phyloP scores from a whole-genome alignment of 2,888 invertebrate genomes.

The Drosophila nr. perissopoda region DNA sequence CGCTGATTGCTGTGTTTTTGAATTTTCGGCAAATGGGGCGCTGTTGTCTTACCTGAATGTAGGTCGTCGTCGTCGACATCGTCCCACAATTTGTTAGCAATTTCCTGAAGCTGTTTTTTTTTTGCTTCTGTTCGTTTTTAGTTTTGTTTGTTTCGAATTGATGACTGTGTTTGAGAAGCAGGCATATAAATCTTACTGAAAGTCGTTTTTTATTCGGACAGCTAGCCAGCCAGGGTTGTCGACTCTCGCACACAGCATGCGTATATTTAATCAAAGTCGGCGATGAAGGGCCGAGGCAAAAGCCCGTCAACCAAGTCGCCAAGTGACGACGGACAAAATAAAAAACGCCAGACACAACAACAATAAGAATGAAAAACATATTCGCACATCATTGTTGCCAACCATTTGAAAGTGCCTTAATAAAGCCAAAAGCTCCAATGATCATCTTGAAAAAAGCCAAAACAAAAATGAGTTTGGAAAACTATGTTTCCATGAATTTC shows the following conservation, averaged over 20 bases:
- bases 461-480: background rate
- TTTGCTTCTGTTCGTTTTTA: background rate
- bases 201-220: constrained; percentile 27
- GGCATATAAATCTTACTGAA: constrained; percentile 40
- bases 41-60: constrained; percentile 7
- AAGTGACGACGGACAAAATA: constrained; percentile 22
- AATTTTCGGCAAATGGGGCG: background rate
- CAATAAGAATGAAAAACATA: background rate
- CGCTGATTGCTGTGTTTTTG: background rate
- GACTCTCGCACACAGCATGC: constrained; percentile 1
- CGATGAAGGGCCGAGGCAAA: background rate
- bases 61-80: background rate
- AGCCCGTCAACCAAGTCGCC: constrained; percentile 2
- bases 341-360: background rate
- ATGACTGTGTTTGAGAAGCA: constrained; percentile 5
- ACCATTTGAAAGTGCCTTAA: background rate
- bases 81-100: constrained; percentile 14
- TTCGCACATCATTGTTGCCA: background rate
- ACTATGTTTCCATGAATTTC: background rate
- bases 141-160: background rate
- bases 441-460: background rate
- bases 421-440: background rate
- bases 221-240: constrained; percentile 29
- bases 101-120: constrained; percentile 8
- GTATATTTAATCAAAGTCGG: constrained; percentile 44